Percentiles rank a stretch among this genome's conserved stretches.
Evolutionary conservation across 1,140 invertebrate species (phyloP).

Genomic region (Brachionus koreanus): DNA sequence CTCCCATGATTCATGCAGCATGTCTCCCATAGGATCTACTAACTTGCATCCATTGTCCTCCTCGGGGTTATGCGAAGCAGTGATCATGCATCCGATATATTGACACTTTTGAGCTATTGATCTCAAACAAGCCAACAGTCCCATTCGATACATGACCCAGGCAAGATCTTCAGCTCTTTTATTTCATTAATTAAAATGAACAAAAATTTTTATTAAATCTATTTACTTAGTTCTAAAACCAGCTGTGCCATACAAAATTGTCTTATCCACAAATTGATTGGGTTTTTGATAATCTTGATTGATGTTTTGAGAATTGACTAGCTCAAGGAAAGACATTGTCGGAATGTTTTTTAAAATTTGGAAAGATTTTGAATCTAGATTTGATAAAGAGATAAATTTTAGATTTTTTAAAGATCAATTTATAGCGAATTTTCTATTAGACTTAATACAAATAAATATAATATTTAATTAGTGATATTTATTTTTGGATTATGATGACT

Average conservation of each 20-base stretch:
- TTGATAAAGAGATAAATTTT: neutral
- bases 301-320: constrained; percentile 1
- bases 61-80: constrained; percentile 94
- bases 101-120: constrained; percentile 74
- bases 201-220: neutral
- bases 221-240: constrained; percentile 45
- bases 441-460: neutral
- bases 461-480: constrained; percentile 17
- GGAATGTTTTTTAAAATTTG: neutral
- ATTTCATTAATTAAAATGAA: neutral
- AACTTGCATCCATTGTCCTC: constrained; percentile 95
- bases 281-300: constrained; percentile 27
- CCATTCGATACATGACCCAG: constrained; percentile 86
- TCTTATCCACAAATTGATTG: neutral
- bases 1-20: constrained; percentile 89
- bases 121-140: constrained; percentile 78
- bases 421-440: constrained; percentile 2
- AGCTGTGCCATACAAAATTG: constrained; percentile 40
- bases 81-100: constrained; percentile 62
- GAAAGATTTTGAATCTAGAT: neutral
- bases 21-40: constrained; percentile 89
- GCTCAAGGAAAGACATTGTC: neutral
- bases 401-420: neutral
- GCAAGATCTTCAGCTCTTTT: constrained; percentile 72
- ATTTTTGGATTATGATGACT: neutral